Percentiles rank a stretch among this genome's conserved stretches.
Conservation (phyloP, 2,113 vertebrate genomes). For the Oryzias javanicus region DNA sequence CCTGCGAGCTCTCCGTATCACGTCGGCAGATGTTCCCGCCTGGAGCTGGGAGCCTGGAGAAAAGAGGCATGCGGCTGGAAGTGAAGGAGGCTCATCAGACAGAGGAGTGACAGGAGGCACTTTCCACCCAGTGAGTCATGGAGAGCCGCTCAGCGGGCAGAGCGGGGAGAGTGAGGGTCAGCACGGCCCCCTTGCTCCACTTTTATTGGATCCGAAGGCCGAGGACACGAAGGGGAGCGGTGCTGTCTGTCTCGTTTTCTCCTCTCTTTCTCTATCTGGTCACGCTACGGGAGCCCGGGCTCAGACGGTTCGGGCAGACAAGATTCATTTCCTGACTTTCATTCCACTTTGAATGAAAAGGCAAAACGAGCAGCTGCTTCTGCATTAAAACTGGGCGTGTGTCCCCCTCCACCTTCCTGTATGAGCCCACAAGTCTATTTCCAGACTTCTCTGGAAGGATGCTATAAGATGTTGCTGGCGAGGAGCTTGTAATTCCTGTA, state of each 20-base stretch:
- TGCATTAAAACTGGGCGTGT: constrained; percentile 69
- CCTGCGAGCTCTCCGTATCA: constrained; percentile 21
- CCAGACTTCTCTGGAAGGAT: constrained; percentile 53
- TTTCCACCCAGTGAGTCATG: constrained; percentile 66
- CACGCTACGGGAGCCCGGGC: constrained; percentile 53
- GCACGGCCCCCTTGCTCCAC: constrained; percentile 53
- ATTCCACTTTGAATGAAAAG: constrained; percentile 61
- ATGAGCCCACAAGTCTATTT: constrained; percentile 60
- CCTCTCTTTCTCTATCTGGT: constrained; percentile 43
- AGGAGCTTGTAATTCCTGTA: constrained; percentile 5
- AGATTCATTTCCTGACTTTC: constrained; percentile 72
- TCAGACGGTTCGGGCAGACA: constrained; percentile 68
- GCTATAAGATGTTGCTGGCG: constrained; percentile 42
- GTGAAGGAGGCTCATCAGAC: constrained; percentile 29
- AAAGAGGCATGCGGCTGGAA: constrained; percentile 22
- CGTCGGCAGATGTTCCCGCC: constrained; percentile 32
- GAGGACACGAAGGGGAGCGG: constrained; percentile 20
- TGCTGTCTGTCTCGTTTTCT: constrained; percentile 10
- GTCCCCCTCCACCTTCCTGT: constrained; percentile 61
- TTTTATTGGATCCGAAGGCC: constrained; percentile 65
- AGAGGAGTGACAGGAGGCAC: constrained; percentile 50
- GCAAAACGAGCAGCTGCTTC: constrained; percentile 27
- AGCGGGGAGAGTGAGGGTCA: constrained; percentile 9
- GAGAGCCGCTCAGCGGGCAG: constrained; percentile 48
- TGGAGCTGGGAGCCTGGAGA: constrained; percentile 14